These are phyloP conservation scores for Drosophila teissieri DNA, from an alignment of 1,140 invertebrate species.

Conservation along the genomic window DNA sequence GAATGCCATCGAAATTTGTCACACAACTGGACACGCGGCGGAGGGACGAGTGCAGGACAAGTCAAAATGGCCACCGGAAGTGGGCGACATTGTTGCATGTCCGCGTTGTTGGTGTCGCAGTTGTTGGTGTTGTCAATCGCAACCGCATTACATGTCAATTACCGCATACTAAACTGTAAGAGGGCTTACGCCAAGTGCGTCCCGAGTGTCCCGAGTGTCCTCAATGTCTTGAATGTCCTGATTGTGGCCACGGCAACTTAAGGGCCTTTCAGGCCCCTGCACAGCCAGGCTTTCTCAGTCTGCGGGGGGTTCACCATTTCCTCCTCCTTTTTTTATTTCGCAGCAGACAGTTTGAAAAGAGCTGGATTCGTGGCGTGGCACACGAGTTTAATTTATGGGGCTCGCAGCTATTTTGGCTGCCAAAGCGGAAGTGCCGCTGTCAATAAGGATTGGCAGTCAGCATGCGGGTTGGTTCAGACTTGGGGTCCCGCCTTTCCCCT, in stretches of 20 bases:
- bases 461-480: slow-evolving; percentile 52
- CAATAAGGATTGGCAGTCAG: slow-evolving; percentile 80
- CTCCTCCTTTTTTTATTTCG: slow-evolving; percentile 2
- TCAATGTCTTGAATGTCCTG: slow-evolving; percentile 33
- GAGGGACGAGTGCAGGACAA: slow-evolving; percentile 4
- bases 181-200: slow-evolving; percentile 73
- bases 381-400: slow-evolving; percentile 79
- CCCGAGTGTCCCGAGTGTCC: slow-evolving; percentile 41
- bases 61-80: slow-evolving; percentile 74
- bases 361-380: slow-evolving; percentile 75
- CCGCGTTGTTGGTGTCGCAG: slow-evolving; percentile 28
- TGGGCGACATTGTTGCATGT: slow-evolving; percentile 73
- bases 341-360: slow-evolving; percentile 26
- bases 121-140: slow-evolving; percentile 76
- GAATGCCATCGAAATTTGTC: slow-evolving; percentile 65
- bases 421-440: slow-evolving; percentile 80
- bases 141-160: slow-evolving; percentile 82
- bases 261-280: slow-evolving; percentile 20
- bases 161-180: slow-evolving; percentile 76
- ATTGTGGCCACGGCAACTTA: slow-evolving; percentile 37
- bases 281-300: slow-evolving; percentile 19
- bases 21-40: slow-evolving; percentile 29
- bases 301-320: background rate
- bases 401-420: slow-evolving; percentile 81
- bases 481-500: slow-evolving; percentile 15